Evolutionary conservation across 1,140 invertebrate species (phyloP).

Genomic region (Tribolium castaneum): DNA sequence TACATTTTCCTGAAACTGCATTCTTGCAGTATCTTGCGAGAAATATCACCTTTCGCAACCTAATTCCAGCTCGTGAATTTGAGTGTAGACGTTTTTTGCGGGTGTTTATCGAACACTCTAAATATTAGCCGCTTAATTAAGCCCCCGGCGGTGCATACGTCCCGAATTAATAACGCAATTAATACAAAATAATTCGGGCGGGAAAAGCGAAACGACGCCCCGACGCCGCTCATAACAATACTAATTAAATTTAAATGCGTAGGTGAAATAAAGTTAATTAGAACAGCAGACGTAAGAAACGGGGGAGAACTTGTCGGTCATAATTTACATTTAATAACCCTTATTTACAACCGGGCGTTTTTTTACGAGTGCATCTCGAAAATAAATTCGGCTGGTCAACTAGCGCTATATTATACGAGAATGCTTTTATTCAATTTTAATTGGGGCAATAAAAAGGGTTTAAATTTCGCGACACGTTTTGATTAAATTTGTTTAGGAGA

Average conservation of each 20-base stretch:
- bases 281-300: slow-evolving; percentile 12
- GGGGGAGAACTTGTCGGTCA: slow-evolving; percentile 23
- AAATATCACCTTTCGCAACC: background rate
- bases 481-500: background rate
- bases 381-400: background rate
- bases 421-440: slow-evolving; percentile 12
- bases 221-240: slow-evolving; percentile 8
- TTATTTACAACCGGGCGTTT: slow-evolving; percentile 8
- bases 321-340: slow-evolving; percentile 32
- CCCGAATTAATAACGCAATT: slow-evolving; percentile 23
- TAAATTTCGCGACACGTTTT: background rate
- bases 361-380: background rate
- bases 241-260: slow-evolving; percentile 33
- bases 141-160: background rate
- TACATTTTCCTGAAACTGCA: background rate
- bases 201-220: background rate
- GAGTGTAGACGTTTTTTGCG: background rate
- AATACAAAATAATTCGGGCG: slow-evolving; percentile 13
- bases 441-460: slow-evolving; percentile 21
- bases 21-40: background rate
- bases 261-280: slow-evolving; percentile 34
- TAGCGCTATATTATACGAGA: background rate
- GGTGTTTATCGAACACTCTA: background rate
- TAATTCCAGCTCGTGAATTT: background rate
- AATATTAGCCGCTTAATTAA: slow-evolving; percentile 18